phyloP scores from a whole-genome alignment of 2,888 invertebrate species.

The Caenorhabditis macrosperma region DNA sequence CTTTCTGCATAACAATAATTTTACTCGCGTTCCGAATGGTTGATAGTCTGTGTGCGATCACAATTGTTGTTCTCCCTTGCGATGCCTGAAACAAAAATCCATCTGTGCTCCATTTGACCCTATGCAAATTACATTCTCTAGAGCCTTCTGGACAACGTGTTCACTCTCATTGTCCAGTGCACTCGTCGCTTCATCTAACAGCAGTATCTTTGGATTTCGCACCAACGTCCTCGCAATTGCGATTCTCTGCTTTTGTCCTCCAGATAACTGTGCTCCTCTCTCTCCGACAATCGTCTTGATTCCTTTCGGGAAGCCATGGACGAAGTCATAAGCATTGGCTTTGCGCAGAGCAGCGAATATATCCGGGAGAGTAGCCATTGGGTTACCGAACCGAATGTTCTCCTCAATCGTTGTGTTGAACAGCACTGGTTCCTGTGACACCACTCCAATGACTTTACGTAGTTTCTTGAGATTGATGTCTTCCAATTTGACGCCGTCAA shows the following conservation, averaged over 20 bases:
- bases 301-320: slow-evolving; percentile 80
- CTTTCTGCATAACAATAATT: slow-evolving; percentile 81
- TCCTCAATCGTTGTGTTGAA: slow-evolving; percentile 83
- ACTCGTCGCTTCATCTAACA: slow-evolving; percentile 63
- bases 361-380: slow-evolving; percentile 61
- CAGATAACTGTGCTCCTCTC: slow-evolving; percentile 81
- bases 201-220: slow-evolving; percentile 57
- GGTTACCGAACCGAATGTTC: slow-evolving; percentile 81
- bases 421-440: slow-evolving; percentile 84
- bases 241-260: slow-evolving; percentile 80
- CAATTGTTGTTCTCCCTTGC: slow-evolving; percentile 81
- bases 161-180: slow-evolving; percentile 73
- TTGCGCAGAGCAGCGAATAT: slow-evolving; percentile 74
- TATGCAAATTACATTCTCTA: slow-evolving; percentile 81
- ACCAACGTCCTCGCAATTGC: slow-evolving; percentile 68
- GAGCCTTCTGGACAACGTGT: slow-evolving; percentile 81
- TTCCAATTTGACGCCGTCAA: slow-evolving; percentile 81
- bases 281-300: slow-evolving; percentile 81
- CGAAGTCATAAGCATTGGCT: slow-evolving; percentile 82
- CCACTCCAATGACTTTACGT: slow-evolving; percentile 80
- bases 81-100: slow-evolving; percentile 75
- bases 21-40: slow-evolving; percentile 82
- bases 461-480: slow-evolving; percentile 82
- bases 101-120: not conserved
- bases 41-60: slow-evolving; percentile 82